Conservation (phyloP, 2,888 invertebrate genomes). For the Plagodis pulveraria region DNA sequence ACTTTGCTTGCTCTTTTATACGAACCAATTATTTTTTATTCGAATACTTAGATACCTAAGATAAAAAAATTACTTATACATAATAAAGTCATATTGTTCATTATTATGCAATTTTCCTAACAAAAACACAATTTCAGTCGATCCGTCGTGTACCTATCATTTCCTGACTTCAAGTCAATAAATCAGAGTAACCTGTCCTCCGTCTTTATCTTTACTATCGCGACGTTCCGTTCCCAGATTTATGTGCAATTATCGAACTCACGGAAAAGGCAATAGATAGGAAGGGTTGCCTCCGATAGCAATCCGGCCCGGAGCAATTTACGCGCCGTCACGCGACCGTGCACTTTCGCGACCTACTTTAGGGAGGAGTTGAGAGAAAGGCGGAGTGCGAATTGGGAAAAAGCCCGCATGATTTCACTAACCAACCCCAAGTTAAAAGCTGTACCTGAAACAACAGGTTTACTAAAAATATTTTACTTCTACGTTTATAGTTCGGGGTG, state of each 20-base stretch:
- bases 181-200: constrained; percentile 3
- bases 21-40: too few species aligned
- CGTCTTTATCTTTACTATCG: constrained; percentile 13
- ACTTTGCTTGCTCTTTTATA: too few species aligned
- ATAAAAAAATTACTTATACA: too few species aligned
- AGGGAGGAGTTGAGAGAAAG: constrained; percentile 21
- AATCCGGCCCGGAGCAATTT: constrained; percentile 34
- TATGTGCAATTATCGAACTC: constrained; percentile 36
- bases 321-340: constrained; percentile 55
- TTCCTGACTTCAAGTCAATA: neutral
- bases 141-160: neutral
- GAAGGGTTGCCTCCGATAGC: constrained; percentile 29
- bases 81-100: too few species aligned
- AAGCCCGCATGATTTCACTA: too few species aligned
- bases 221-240: constrained; percentile 20
- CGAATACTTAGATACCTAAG: too few species aligned
- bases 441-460: too few species aligned
- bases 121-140: neutral
- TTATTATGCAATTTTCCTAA: neutral
- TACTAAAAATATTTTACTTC: too few species aligned
- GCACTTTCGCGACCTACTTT: constrained; percentile 47
- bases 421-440: too few species aligned
- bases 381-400: constrained; percentile 7
- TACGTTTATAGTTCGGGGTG: too few species aligned
- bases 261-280: constrained; percentile 23